phyloP scores from a whole-genome alignment of 1,140 invertebrate species.

The Sminthurides bifidus region DNA sequence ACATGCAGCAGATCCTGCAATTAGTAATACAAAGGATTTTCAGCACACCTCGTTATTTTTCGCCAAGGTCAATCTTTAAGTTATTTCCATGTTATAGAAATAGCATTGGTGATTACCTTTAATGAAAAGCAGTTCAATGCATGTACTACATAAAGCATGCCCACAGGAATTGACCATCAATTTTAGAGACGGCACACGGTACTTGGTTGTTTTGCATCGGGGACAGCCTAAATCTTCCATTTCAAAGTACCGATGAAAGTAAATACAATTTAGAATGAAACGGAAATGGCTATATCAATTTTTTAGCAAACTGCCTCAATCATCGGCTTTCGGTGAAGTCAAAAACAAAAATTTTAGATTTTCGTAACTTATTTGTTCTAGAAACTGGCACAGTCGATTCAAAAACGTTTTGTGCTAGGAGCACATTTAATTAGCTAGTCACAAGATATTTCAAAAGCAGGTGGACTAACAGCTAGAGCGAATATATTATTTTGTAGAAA shows the following conservation, averaged over 20 bases:
- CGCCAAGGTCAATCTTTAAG: neutral
- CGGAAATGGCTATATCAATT: neutral
- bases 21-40: neutral
- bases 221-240: conserved; percentile 90
- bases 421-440: neutral
- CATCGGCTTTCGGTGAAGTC: neutral
- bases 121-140: conserved; percentile 86
- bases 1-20: conserved; percentile 73
- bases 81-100: neutral
- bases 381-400: no score
- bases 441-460: neutral
- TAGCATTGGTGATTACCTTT: conserved; percentile 52
- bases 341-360: no score
- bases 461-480: neutral
- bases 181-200: conserved; percentile 90
- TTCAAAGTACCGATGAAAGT: no score
- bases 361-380: no score
- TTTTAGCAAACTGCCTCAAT: neutral
- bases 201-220: conserved; percentile 95
- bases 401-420: no score
- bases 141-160: conserved; percentile 92
- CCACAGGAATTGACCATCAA: conserved; percentile 98
- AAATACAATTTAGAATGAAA: neutral
- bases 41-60: neutral
- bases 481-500: neutral